phyloP scores from a whole-genome alignment of 2,888 invertebrate genomes.

The Rhagium mordax region DNA sequence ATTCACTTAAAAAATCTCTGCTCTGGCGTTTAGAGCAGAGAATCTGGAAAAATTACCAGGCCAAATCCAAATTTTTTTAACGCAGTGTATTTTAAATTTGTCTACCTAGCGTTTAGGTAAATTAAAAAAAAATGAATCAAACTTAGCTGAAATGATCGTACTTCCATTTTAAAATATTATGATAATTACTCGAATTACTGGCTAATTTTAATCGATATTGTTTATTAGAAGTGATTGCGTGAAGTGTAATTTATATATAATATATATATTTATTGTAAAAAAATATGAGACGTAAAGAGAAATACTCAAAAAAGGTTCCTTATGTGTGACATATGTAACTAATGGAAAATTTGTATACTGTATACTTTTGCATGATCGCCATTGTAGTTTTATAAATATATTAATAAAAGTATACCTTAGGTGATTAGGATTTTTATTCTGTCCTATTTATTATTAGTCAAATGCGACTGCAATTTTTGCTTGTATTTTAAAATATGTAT shows the following conservation, averaged over 20 bases:
- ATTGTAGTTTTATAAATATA: constrained; percentile 45
- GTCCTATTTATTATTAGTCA: background rate
- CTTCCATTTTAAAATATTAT: constrained; percentile 23
- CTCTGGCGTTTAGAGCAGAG: background rate
- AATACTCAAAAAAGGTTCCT: constrained; percentile 38
- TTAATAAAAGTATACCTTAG: constrained; percentile 38
- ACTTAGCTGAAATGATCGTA: constrained; percentile 25
- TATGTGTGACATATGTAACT: constrained; percentile 42
- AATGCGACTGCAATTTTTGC: too few relatives aligned
- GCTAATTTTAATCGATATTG: constrained; percentile 25
- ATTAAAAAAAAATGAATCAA: constrained; percentile 10
- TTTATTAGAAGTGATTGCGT: constrained; percentile 28
- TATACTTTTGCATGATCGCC: constrained; percentile 45
- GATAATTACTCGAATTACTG: constrained; percentile 6
- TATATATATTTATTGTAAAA: constrained; percentile 28
- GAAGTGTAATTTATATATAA: constrained; percentile 27
- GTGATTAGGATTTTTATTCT: background rate
- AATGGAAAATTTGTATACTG: constrained; percentile 39
- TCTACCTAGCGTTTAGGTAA: background rate
- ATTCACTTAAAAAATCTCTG: background rate
- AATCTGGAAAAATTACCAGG: background rate
- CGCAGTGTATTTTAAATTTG: background rate
- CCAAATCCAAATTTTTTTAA: background rate
- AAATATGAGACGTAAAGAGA: constrained; percentile 23
- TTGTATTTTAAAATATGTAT: too few relatives aligned